Conservation (phyloP, 2,113 vertebrate genomes). For the Lutjanus erythropterus region DNA sequence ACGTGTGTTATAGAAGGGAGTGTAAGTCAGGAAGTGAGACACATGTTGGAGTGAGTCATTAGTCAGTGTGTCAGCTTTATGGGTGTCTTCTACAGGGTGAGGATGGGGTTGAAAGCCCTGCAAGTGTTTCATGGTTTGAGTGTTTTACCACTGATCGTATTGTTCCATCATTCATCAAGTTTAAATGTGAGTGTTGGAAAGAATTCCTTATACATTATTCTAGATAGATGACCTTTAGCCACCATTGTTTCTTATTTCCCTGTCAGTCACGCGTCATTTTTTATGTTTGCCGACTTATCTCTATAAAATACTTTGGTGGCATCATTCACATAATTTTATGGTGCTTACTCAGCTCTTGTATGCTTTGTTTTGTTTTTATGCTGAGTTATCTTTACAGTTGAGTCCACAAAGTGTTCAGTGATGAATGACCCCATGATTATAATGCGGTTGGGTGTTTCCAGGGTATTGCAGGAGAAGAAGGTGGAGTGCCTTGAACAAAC, state of each 20-base stretch:
- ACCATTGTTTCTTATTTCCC: not conserved
- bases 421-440: constrained; percentile 40
- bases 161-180: constrained; percentile 47
- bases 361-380: not conserved
- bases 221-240: not conserved
- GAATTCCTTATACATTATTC: not conserved
- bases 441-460: constrained; percentile 46
- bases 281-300: not conserved
- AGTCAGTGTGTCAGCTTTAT: constrained; percentile 56
- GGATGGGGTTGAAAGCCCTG: constrained; percentile 24
- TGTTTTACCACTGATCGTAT: constrained; percentile 31
- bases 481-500: constrained; percentile 48
- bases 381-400: constrained; percentile 18
- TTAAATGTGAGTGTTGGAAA: constrained; percentile 2
- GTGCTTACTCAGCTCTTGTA: not conserved
- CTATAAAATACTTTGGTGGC: not conserved
- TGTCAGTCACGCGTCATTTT: not conserved
- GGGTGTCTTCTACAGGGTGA: constrained; percentile 40
- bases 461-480: constrained; percentile 17
- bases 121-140: constrained; percentile 22
- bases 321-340: not conserved
- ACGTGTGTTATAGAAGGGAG: constrained; percentile 12
- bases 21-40: constrained; percentile 28
- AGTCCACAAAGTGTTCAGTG: constrained; percentile 14
- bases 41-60: constrained; percentile 55